A percentile compares a stretch with the other conserved stretches of the same genome.
phyloP scores from a whole-genome alignment of 2,888 invertebrate genomes.

The Spilosoma lubricipeda region DNA sequence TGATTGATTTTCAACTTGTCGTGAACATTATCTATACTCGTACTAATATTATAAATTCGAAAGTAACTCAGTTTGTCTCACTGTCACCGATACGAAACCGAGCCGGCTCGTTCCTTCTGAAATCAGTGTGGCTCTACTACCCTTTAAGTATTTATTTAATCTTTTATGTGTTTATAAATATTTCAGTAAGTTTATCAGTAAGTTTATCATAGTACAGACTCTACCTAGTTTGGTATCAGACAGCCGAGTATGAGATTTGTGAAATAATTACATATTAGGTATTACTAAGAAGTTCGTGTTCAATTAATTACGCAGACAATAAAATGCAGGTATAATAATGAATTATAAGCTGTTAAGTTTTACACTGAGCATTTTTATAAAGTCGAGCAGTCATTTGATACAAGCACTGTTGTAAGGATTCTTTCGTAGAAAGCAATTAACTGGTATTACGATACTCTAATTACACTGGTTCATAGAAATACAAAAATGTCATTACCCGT shows the following conservation, averaged over 20 bases:
- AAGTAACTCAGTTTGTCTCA: too few species aligned
- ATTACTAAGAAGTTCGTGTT: neutral
- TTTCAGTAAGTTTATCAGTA: too few species aligned
- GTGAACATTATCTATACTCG: neutral
- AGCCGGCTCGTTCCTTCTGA: too few species aligned
- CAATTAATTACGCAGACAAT: neutral
- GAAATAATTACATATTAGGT: too few species aligned
- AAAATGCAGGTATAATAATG: neutral
- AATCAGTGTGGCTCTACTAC: too few species aligned
- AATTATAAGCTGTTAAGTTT: neutral
- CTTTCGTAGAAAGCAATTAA: neutral
- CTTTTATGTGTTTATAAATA: too few species aligned
- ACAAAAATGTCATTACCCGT: neutral
- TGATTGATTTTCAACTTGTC: constrained; percentile 34
- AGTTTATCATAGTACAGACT: too few species aligned
- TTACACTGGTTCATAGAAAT: neutral
- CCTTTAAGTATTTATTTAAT: too few species aligned
- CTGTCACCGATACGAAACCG: too few species aligned
- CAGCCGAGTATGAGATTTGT: too few species aligned
- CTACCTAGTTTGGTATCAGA: too few species aligned
- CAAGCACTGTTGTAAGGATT: neutral
- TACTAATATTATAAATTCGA: too few species aligned
- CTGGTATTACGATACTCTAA: neutral
- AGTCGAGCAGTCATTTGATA: neutral
- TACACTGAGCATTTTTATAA: neutral